These are phyloP conservation scores for Sphyrna mokarran DNA, from an alignment of 2,113 vertebrate species.

Conservation along the genomic window DNA sequence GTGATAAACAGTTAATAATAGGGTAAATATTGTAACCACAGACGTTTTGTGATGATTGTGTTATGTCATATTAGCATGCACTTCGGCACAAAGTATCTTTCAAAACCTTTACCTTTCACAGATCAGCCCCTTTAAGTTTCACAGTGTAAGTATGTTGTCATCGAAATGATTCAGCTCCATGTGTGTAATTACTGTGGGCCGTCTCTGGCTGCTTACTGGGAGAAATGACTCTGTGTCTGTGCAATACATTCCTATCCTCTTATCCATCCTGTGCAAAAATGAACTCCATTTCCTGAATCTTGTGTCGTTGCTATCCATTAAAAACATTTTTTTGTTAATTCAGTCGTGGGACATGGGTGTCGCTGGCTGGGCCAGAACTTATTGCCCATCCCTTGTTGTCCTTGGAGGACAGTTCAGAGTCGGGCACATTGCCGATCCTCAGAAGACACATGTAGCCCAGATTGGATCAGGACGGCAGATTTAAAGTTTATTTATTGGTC, in stretches of 20 bases:
- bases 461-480: too few relatives aligned
- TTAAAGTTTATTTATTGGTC: too few relatives aligned
- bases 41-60: background rate
- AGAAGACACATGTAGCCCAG: too few relatives aligned
- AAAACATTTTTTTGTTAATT: background rate
- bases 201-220: background rate
- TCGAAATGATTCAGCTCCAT: background rate
- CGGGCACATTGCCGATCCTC: too few relatives aligned
- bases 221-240: background rate
- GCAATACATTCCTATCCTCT: background rate
- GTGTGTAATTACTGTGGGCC: background rate
- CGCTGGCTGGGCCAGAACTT: too few relatives aligned
- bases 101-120: background rate
- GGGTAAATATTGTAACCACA: background rate
- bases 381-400: too few relatives aligned
- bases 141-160: background rate
- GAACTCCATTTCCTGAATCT: background rate
- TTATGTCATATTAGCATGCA: background rate
- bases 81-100: background rate
- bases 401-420: too few relatives aligned
- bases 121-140: background rate
- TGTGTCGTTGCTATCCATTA: background rate
- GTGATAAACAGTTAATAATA: background rate
- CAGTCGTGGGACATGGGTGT: too few relatives aligned
- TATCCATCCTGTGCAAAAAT: background rate